These are phyloP conservation scores for Saimiri boliviensis DNA, from an alignment of 2,113 vertebrate genomes.

Conservation along the genomic window DNA sequence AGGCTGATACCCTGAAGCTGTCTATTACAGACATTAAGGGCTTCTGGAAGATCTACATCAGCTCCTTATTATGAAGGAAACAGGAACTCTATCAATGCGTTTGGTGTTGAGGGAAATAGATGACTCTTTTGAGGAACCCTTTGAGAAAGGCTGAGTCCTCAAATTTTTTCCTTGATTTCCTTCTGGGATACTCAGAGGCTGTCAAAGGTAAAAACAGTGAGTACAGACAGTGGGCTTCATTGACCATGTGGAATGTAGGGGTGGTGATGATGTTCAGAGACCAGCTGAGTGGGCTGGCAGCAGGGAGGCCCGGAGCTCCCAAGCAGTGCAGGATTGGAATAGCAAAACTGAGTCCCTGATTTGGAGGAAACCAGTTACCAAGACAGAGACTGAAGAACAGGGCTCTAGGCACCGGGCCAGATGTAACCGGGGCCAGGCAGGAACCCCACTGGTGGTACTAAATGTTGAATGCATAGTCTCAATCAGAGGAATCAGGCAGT, in stretches of 20 bases:
- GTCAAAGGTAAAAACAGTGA: not conserved
- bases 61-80: not conserved
- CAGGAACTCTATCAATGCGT: not conserved
- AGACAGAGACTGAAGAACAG: not conserved
- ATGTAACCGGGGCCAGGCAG: not conserved
- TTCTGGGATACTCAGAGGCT: not conserved
- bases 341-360: not conserved
- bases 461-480: not conserved
- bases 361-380: not conserved
- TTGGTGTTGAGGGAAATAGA: not conserved
- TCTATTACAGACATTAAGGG: not conserved
- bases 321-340: not conserved
- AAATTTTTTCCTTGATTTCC: not conserved
- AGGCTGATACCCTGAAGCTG: not conserved
- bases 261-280: not conserved
- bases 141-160: not conserved
- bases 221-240: not conserved
- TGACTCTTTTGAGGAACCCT: not conserved
- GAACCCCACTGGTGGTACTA: not conserved
- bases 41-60: not conserved
- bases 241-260: not conserved
- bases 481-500: not conserved
- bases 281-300: not conserved
- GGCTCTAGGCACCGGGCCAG: not conserved
- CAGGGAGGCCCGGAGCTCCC: not conserved